Conservation (phyloP, 1,140 invertebrate species). For the Musca vetustissima region DNA sequence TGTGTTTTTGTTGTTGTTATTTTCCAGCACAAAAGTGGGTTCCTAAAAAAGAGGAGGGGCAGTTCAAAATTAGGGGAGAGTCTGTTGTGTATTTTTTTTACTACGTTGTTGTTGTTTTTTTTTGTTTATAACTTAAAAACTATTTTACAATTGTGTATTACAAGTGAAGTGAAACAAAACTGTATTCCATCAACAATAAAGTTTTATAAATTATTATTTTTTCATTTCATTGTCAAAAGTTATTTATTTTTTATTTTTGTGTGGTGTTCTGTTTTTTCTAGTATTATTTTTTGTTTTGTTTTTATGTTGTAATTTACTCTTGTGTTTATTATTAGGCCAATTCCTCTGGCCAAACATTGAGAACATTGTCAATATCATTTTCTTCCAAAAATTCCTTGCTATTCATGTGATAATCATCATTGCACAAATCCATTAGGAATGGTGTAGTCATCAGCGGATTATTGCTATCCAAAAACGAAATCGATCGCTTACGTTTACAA, state of each 20-base stretch:
- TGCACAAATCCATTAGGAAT: constrained; percentile 46
- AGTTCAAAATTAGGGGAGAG: constrained; percentile 6
- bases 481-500: constrained; percentile 41
- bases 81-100: not conserved
- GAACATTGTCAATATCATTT: constrained; percentile 43
- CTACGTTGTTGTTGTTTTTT: not conserved
- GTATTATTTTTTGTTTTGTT: too few species aligned
- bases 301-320: constrained; percentile 28
- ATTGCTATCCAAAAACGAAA: constrained; percentile 49
- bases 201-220: too few species aligned
- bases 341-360: constrained; percentile 29
- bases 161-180: not conserved
- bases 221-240: constrained; percentile 28
- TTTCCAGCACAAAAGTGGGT: too few species aligned
- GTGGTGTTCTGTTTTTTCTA: too few species aligned
- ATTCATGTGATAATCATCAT: constrained; percentile 49
- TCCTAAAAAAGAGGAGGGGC: too few species aligned
- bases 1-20: not conserved
- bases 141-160: not conserved
- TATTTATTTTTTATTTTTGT: constrained; percentile 32
- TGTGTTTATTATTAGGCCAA: constrained; percentile 19
- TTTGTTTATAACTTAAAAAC: not conserved
- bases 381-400: constrained; percentile 32
- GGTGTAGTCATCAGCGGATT: constrained; percentile 42
- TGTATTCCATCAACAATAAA: too few species aligned